Base-by-base conservation (phyloP, 2,113 vertebrate genomes). In the Penelope pileata region DNA sequence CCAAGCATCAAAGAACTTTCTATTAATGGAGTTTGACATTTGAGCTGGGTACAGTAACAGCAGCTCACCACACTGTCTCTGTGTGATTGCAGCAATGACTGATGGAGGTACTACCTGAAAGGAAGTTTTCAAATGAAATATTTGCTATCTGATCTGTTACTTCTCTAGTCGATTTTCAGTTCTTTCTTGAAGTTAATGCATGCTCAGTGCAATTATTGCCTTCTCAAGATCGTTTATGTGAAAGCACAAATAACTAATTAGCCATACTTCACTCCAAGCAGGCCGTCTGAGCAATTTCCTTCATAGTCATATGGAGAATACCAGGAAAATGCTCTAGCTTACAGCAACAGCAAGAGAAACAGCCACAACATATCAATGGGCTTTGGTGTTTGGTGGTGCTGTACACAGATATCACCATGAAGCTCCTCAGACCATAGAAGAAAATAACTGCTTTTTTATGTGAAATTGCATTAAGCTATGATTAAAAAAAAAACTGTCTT, bases 401-500 rank as follows among this genome's bases (percentile, higher is more conserved):
- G 40, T 81, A 19, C 16, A 12, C 4, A 29, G 32, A n/a, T 88
- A 73, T 88, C 30, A 38, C 30, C 12, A 13, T 3, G 23, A 43
- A 83, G 43, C 21, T 17, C 26, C 36, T 86, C 29, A 60, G 68
- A 38, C 16, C 5, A n/a, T 19, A 54, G 19, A 34, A 58, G 22
- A 43, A 38, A 76, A n/a, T 13, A 76, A 30, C 32, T 47, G 24
- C 53, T 86, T 60, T 34, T 69, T 82, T 73, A 82, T 68, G 36
- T 16, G 58, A 69, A 93, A 87, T 63, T 80, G 59, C 82, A 76
- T 88, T 78, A 81, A 91, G 64, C 7, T 82, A 47, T 29, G 82
- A 88, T 97, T 89, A 94, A 94, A 92, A 93, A 94, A 86, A 81
- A 94, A 96, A 90, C 51, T 10, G 0, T 26, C 3, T 66, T 88